These are phyloP conservation scores for Nowickia ferox DNA, from an alignment of 2,888 invertebrate genomes.

Conservation along the genomic window DNA sequence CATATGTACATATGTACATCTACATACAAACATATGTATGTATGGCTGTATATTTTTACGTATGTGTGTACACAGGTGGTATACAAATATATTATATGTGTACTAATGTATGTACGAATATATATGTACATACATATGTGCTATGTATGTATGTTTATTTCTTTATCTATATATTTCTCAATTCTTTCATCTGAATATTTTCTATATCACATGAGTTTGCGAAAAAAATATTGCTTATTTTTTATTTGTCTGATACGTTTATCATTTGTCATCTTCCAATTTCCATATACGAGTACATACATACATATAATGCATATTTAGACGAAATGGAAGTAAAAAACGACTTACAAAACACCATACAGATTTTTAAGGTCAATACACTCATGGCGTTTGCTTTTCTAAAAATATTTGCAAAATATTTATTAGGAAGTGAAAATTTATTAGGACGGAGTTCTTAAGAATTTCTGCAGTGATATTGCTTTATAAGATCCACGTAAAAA, in stretches of 20 bases:
- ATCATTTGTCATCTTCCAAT: constrained; percentile 9
- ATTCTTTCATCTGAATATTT: constrained; percentile 25
- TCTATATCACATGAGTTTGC: constrained; percentile 25
- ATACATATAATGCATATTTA: neutral
- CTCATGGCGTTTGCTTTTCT: too few species aligned
- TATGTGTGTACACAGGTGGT: neutral
- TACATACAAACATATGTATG: neutral
- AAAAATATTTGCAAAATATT: too few species aligned
- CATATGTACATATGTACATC: constrained; percentile 1
- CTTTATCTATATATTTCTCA: constrained; percentile 7
- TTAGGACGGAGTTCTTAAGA: too few species aligned
- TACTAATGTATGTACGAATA: neutral
- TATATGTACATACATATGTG: neutral
- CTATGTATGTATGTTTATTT: neutral
- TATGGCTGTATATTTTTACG: neutral
- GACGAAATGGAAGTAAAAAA: too few species aligned
- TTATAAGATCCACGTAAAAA: too few species aligned
- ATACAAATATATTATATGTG: too few species aligned
- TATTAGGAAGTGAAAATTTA: too few species aligned
- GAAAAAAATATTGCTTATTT: constrained; percentile 22
- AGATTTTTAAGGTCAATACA: neutral
- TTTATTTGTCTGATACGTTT: constrained; percentile 23
- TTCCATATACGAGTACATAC: neutral
- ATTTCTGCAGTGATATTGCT: too few species aligned
- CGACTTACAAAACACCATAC: neutral